Percentiles rank a stretch among this genome's conserved stretches.
Evolutionary conservation across 1,140 invertebrate species (phyloP).

Genomic region (Papilio helenus): DNA sequence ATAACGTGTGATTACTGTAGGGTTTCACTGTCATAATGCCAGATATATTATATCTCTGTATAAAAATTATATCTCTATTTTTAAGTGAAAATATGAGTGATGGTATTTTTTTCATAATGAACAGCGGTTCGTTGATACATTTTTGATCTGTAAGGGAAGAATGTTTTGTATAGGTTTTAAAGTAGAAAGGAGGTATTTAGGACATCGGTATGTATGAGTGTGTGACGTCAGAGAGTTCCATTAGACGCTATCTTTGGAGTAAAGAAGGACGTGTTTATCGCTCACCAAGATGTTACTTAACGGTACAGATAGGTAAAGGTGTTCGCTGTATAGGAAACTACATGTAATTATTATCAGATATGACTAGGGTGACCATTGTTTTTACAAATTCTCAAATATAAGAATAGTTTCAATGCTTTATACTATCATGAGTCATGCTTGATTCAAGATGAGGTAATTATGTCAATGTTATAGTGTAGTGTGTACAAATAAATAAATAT

Average conservation of each 20-base stretch:
- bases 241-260: conserved; percentile 40
- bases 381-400: no score
- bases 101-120: no score
- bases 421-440: background rate
- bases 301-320: conserved; percentile 50
- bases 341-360: conserved; percentile 62
- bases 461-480: no score
- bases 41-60: no score
- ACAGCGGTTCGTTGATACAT: no score
- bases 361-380: conserved; percentile 46
- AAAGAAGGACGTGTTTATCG: conserved; percentile 48
- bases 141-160: no score
- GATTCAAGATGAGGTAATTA: no score
- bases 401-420: background rate
- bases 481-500: no score
- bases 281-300: conserved; percentile 50
- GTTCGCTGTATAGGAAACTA: conserved; percentile 58
- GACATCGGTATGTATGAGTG: conserved; percentile 18
- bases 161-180: background rate
- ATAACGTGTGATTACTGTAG: conserved; percentile 47
- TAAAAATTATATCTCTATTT: no score
- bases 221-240: conserved; percentile 33
- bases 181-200: background rate
- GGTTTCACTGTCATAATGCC: background rate
- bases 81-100: no score